phyloP scores from a whole-genome alignment of 2,113 vertebrate genomes.

The Caranx melampygus region DNA sequence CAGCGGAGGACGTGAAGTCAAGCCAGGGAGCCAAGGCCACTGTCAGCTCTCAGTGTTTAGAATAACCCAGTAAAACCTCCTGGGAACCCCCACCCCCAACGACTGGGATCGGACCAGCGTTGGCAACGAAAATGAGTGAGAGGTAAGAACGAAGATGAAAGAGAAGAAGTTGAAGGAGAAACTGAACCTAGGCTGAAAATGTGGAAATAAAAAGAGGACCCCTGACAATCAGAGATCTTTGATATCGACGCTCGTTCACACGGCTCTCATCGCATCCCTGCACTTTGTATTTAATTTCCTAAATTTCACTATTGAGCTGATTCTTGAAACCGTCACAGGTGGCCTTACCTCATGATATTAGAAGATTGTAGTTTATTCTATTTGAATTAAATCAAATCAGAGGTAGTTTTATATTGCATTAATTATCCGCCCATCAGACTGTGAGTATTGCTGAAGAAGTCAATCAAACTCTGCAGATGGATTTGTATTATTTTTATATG shows the following conservation, averaged over 20 bases:
- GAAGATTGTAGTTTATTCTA: not conserved
- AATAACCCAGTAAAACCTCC: slow-evolving; percentile 73
- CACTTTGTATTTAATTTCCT: not conserved
- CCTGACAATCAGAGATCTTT: not conserved
- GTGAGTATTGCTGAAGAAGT: not conserved
- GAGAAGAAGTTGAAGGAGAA: not conserved
- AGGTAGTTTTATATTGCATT: not conserved
- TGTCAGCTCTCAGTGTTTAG: slow-evolving; percentile 81
- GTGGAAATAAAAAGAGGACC: too few species aligned
- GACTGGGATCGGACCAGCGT: slow-evolving; percentile 27
- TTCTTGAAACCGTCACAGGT: not conserved
- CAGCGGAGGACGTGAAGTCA: slow-evolving; percentile 86
- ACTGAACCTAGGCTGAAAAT: not conserved
- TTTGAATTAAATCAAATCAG: not conserved
- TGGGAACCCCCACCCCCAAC: slow-evolving; percentile 44
- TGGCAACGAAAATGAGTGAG: slow-evolving; percentile 4
- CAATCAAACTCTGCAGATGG: not conserved
- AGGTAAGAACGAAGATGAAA: slow-evolving; percentile 44
- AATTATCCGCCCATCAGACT: not conserved
- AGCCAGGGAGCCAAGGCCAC: slow-evolving; percentile 82
- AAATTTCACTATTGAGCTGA: not conserved
- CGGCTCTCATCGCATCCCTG: not conserved
- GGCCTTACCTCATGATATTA: too few species aligned
- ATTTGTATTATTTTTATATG: too few species aligned
- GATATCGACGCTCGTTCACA: not conserved